These are phyloP conservation scores for Bagarius yarrelli DNA, from an alignment of 2,113 vertebrate species.

Conservation along the genomic window DNA sequence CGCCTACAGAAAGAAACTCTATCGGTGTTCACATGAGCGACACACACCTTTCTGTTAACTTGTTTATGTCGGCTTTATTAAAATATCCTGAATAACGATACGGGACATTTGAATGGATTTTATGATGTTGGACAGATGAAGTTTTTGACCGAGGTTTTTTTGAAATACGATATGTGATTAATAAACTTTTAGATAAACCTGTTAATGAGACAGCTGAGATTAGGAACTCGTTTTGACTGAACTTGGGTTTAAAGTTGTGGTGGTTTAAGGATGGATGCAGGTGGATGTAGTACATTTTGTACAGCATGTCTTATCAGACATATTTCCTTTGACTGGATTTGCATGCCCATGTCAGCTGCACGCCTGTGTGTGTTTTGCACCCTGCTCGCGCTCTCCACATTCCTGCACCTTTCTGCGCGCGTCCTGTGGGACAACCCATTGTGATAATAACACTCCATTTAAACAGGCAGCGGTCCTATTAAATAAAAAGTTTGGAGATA, in stretches of 20 bases:
- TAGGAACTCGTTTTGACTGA: too few relatives aligned
- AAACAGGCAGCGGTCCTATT: conserved; percentile 65
- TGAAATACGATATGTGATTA: not conserved
- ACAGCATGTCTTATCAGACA: not conserved
- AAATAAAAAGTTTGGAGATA: conserved; percentile 61
- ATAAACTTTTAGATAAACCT: not conserved
- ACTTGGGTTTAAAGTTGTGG: not conserved
- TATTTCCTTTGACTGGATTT: not conserved
- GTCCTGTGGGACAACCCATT: conserved; percentile 70
- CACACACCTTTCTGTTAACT: not conserved
- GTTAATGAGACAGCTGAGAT: too few relatives aligned
- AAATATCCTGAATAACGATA: not conserved
- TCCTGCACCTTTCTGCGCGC: conserved; percentile 59
- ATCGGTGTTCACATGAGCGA: not conserved
- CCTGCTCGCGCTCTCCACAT: conserved; percentile 57
- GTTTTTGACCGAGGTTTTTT: not conserved
- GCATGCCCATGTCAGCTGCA: conserved; percentile 12
- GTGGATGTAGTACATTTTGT: not conserved
- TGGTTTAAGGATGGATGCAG: not conserved
- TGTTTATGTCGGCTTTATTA: not conserved
- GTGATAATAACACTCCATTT: conserved; percentile 61
- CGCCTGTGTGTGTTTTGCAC: conserved; percentile 31
- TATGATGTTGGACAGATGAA: not conserved
- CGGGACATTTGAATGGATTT: not conserved
- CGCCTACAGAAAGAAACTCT: conserved; percentile 68